Evolutionary conservation across 2,888 invertebrate genomes (phyloP).

Genomic region (Cosmia trapezina): DNA sequence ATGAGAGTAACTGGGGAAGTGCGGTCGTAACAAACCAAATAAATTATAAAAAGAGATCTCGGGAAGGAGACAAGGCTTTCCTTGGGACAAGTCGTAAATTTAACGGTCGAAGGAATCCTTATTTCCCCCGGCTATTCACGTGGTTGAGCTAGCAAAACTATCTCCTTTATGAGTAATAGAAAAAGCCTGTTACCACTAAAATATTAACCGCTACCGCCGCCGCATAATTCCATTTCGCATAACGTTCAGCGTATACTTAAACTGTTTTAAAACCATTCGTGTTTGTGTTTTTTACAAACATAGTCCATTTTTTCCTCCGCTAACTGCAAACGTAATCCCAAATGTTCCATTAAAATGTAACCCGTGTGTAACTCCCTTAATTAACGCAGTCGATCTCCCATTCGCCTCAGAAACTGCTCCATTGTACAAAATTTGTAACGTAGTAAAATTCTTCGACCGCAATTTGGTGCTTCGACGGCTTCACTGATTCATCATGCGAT

Average conservation of each 20-base stretch:
- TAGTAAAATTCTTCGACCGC: conserved; percentile 84
- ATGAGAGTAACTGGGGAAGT: conserved; percentile 77
- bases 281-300: conserved; percentile 59
- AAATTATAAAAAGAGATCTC: conserved; percentile 89
- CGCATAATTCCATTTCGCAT: conserved; percentile 58
- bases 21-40: conserved; percentile 86
- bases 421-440: conserved; percentile 88
- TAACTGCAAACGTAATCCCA: conserved; percentile 65
- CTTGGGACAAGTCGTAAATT: conserved; percentile 89
- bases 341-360: conserved; percentile 71
- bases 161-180: conserved; percentile 83
- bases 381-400: conserved; percentile 83
- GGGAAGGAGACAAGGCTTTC: conserved; percentile 84
- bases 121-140: conserved; percentile 86
- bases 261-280: conserved; percentile 51
- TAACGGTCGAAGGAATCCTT: conserved; percentile 88
- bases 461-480: conserved; percentile 79
- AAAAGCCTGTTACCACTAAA: conserved; percentile 72
- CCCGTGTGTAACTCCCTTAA: conserved; percentile 80
- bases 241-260: conserved; percentile 41
- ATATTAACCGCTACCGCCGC: conserved; percentile 65
- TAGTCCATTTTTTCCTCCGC: conserved; percentile 45
- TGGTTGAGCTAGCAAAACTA: conserved; percentile 85
- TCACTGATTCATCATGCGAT: conserved; percentile 82
- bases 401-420: conserved; percentile 84